Base-by-base conservation (phyloP, 2,113 vertebrate genomes). In the Trinectes maculatus region DNA sequence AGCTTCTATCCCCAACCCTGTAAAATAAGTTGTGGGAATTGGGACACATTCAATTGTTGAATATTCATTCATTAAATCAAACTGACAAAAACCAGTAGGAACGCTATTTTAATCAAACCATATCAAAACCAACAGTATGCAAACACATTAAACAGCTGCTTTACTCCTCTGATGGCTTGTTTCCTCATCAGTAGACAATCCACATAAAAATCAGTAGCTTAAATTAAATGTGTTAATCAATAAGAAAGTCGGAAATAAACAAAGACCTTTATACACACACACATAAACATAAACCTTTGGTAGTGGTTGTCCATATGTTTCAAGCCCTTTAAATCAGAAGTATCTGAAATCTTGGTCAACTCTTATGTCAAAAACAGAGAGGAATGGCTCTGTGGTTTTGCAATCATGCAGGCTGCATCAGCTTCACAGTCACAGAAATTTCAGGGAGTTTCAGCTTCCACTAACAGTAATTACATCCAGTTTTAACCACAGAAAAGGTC, bases 221-320 rank as follows among this genome's bases (percentile, higher is more conserved):
- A 58, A 47, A 73, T 40, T 53, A 43, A 22, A 22, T 13, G 4
- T 29, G 24, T 54, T 24, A 56, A 63, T 61, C 49, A 48, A 40
- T 2, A 40, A n/a, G 5, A 44, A n/a, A 58, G 12, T 7, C 24
- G 42, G 9, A 36, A 22, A 4, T 33, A 52, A 58, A 12, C n/a
- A 24, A 24, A 15, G 33, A 3, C n/a, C n/a, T n/a, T n/a, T n/a
- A n/a, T n/a, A n/a, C n/a, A 24, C 5, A 60, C 11, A 52, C 6
- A 29, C 12, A 18, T 7, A 26, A 21, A 71, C 26, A 77, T 33
- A 67, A 18, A 49, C 18, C 66, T 87, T 87, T 85, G 82, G 79
- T 70, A 70, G 55, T 54, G 43, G 48, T 21, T 29, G 34, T 31
- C 12, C 4, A 71, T 47, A 46, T 44, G 24, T 55, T 55, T 70